Conservation (phyloP, 2,888 invertebrate genomes). For the Priocnemis perturbator region DNA sequence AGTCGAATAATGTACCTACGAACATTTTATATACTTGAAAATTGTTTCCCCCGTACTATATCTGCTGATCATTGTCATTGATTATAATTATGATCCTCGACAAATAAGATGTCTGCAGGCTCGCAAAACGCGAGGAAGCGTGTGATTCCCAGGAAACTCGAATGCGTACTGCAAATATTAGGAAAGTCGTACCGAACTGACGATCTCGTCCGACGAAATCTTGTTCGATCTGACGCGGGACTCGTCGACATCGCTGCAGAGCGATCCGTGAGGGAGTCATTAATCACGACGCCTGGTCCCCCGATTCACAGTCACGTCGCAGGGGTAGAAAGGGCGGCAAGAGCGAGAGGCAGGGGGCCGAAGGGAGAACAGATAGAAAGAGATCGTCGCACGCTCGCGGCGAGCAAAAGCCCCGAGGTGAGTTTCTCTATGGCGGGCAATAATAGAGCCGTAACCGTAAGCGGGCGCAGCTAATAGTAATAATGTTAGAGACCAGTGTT, state of each 20-base stretch:
- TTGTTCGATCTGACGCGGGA: conserved; percentile 37
- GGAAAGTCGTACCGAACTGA: neutral
- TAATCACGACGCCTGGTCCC: conserved; percentile 66
- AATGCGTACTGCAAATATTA: neutral
- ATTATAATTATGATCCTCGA: too few species aligned
- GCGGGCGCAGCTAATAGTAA: conserved; percentile 68
- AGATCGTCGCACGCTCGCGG: conserved; percentile 50
- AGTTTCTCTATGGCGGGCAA: conserved; percentile 51
- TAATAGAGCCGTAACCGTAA: conserved; percentile 66
- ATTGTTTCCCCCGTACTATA: too few species aligned
- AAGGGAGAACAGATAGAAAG: conserved; percentile 47
- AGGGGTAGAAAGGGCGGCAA: conserved; percentile 33
- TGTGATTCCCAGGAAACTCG: too few species aligned
- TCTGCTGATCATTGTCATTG: too few species aligned
- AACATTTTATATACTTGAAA: too few species aligned
- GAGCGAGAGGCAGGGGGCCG: conserved; percentile 41
- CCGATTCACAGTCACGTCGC: conserved; percentile 52
- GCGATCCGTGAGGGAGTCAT: conserved; percentile 58
- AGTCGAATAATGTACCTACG: too few species aligned
- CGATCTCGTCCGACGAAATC: conserved; percentile 18
- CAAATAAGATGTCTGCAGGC: too few species aligned
- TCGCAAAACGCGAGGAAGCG: too few species aligned
- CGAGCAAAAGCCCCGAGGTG: conserved; percentile 50
- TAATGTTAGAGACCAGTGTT: conserved; percentile 61
- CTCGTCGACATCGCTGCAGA: conserved; percentile 21